A percentile compares a stretch with the other conserved stretches of the same genome.
Evolutionary conservation across 2,113 vertebrate genomes (phyloP).

Genomic region (Gallinago paraguaiae): DNA sequence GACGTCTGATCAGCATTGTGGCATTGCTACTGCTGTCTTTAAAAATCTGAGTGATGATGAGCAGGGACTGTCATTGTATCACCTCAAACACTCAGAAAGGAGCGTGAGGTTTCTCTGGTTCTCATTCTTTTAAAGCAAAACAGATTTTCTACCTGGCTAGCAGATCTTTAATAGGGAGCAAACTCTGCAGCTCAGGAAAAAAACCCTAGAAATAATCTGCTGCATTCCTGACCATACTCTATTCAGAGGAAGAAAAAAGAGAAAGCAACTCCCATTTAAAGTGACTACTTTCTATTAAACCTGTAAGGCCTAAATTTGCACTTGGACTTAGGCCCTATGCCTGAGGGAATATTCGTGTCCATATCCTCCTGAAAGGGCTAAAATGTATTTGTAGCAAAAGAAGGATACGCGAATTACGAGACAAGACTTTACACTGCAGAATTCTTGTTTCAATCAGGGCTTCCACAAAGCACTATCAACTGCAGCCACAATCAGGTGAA

Average conservation of each 20-base stretch:
- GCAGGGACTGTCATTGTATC: background rate
- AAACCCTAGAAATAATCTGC: background rate
- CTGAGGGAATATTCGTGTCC: background rate
- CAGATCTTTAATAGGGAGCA: background rate
- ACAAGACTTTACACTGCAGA: background rate
- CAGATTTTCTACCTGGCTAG: background rate
- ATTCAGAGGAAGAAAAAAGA: background rate
- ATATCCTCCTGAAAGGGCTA: background rate
- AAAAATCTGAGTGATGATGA: background rate
- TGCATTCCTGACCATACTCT: background rate
- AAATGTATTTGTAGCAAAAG: background rate
- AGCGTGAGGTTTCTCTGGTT: background rate
- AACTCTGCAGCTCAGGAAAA: background rate
- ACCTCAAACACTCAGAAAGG: background rate
- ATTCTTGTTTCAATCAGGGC: background rate
- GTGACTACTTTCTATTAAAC: background rate
- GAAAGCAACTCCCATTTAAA: background rate
- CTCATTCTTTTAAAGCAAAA: background rate
- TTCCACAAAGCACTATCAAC: background rate
- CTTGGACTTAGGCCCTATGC: background rate
- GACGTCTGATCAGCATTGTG: background rate
- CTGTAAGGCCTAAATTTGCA: background rate
- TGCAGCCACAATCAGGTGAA: background rate
- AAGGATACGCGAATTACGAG: fast-evolving
- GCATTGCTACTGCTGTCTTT: background rate